Evolutionary conservation across 37 sponge, comb jelly and placozoan species (phyloP).

Genomic region (Beroe forskalii): DNA sequence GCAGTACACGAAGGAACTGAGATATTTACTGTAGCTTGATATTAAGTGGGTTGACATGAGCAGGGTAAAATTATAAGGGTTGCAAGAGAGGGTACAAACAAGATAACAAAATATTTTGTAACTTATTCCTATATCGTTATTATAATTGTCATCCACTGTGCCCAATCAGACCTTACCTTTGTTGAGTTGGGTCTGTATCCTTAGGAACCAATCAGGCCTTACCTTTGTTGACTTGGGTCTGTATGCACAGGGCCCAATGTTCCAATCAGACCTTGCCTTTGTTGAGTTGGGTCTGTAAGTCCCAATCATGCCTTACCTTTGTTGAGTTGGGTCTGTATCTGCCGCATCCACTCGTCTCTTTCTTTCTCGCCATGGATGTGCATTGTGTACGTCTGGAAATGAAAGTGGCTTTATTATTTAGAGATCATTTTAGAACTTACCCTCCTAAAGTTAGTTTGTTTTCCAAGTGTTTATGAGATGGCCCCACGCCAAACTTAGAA

Average conservation of each 20-base stretch:
- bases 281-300: constrained; percentile 60
- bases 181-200: constrained; percentile 56
- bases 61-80: too few species aligned
- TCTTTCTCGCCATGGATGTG: constrained; percentile 39
- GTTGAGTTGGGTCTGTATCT: constrained; percentile 59
- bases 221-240: not conserved
- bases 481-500: too few species aligned
- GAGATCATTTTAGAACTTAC: too few species aligned
- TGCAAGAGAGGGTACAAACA: too few species aligned
- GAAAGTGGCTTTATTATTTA: too few species aligned
- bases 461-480: too few species aligned
- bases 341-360: constrained; percentile 40
- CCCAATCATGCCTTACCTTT: constrained; percentile 47
- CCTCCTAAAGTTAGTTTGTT: too few species aligned
- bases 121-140: not conserved
- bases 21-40: too few species aligned
- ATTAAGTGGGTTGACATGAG: too few species aligned
- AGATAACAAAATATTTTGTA: too few species aligned
- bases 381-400: constrained; percentile 52
- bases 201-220: constrained; percentile 1
- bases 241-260: too few species aligned
- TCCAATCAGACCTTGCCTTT: constrained; percentile 35
- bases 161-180: constrained; percentile 47
- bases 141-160: too few species aligned
- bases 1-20: constrained; percentile 55